phyloP scores from a whole-genome alignment of 2,888 invertebrate species.

The Andrena camellia region DNA sequence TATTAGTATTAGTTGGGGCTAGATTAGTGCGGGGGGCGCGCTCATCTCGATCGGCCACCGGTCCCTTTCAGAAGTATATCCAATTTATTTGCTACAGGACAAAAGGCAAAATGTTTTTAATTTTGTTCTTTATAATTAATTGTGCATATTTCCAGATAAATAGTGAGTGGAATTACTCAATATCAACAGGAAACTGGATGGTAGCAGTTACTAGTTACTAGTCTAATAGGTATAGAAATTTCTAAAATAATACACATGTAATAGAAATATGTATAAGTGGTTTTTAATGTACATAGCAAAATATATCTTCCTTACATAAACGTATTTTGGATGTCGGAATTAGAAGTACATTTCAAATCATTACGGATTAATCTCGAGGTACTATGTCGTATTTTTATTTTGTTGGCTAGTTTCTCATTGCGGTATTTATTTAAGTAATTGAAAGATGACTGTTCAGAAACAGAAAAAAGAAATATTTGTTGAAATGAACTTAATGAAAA shows the following conservation, averaged over 20 bases:
- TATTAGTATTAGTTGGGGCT: too few relatives aligned
- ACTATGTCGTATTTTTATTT: not conserved
- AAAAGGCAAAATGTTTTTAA: not conserved
- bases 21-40: too few relatives aligned
- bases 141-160: slow-evolving; percentile 8
- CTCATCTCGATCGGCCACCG: too few relatives aligned
- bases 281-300: slow-evolving; percentile 59
- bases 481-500: not conserved
- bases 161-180: not conserved
- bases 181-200: slow-evolving; percentile 1
- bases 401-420: not conserved
- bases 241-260: slow-evolving; percentile 21
- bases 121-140: slow-evolving; percentile 16
- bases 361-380: not conserved
- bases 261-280: slow-evolving; percentile 44
- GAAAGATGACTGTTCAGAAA: not conserved
- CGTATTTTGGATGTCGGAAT: slow-evolving; percentile 22
- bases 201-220: slow-evolving; percentile 1
- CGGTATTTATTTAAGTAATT: not conserved
- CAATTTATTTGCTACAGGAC: slow-evolving; percentile 2
- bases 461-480: not conserved
- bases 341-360: slow-evolving; percentile 12
- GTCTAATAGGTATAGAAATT: slow-evolving; percentile 4
- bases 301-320: slow-evolving; percentile 51
- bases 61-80: too few relatives aligned